Base-by-base conservation (phyloP, 2,113 vertebrate species). In the Amphiprion ocellaris region DNA sequence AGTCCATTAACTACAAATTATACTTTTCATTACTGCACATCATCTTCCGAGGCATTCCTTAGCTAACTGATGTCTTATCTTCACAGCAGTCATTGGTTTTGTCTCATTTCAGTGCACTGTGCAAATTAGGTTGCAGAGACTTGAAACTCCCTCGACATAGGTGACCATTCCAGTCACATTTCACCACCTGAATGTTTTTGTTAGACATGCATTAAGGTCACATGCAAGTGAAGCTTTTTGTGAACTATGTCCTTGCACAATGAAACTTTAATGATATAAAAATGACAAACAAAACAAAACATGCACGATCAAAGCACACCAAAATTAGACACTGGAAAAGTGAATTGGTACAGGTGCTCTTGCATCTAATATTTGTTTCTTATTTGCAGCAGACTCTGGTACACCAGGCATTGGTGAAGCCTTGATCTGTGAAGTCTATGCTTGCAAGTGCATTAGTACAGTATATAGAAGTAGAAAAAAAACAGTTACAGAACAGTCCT, bases 151-250 rank as follows among this genome's bases (percentile, higher is more conserved):
- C 52, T 47, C 30, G 26, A 62, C 70, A 39, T 37, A 4, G 4
- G n/a, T 17, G 47, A 41, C 9, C n/a, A 79, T 65, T 10, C 37
- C 26, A 49, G 26, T 4, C 49, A 28, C 15, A 47, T 59, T 39
- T 41, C 4, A 65, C 17, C 10, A 37, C 23, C 52, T 63, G 56
- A 3, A 46, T 47, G 26, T 66, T 54, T 33, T 63, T 39, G 24
- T 69, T 60, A 66, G 49, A 56, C 21, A n/a, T 46, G 24, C 44
- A 44, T 64, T 59, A 46, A 63, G 41, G 17, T 67, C 58, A 7
- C 23, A 30, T 69, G 62, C 26, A 50, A 59, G 37, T 66, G 5
- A 58, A 44, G 19, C 1, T 2, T 14, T 4, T 24, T n/a, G 17
- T 56, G 28, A 41, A 30, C 24, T 33, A 10, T 4, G 8, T 56